Percentiles rank a stretch among this genome's conserved stretches.
Conservation (phyloP, 2,113 vertebrate genomes). For the Crotalus tigris region DNA sequence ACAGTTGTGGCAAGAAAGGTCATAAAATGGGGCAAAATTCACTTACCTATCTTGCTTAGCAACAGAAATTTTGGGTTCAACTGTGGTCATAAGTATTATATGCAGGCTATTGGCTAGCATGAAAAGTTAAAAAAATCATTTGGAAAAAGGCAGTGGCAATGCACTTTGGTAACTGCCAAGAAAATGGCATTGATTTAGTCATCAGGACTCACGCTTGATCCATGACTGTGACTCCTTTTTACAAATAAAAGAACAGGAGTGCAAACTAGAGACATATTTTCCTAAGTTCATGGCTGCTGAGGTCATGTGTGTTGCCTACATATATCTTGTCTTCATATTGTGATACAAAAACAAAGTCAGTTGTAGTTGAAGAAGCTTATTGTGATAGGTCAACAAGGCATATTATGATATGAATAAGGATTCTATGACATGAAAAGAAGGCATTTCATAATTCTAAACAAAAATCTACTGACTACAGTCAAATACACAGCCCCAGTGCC, state of each 20-base stretch:
- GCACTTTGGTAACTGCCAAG: background rate
- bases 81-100: background rate
- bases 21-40: too few species aligned
- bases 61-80: too few species aligned
- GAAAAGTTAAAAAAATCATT: background rate
- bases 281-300: background rate
- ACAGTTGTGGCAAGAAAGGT: too few species aligned
- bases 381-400: background rate
- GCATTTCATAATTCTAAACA: background rate
- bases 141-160: background rate
- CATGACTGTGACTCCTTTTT: background rate
- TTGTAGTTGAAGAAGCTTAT: background rate
- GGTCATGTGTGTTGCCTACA: background rate
- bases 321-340: background rate
- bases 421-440: background rate
- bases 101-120: background rate
- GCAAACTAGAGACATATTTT: background rate
- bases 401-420: background rate
- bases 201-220: background rate
- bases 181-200: background rate
- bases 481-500: background rate
- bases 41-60: too few species aligned
- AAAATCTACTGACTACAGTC: background rate
- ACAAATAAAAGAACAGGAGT: background rate
- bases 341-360: background rate